Percentiles rank a stretch among this genome's conserved stretches.
Conservation (phyloP, 2,113 vertebrate genomes). For the Rhinopomastus cyanomelas region DNA sequence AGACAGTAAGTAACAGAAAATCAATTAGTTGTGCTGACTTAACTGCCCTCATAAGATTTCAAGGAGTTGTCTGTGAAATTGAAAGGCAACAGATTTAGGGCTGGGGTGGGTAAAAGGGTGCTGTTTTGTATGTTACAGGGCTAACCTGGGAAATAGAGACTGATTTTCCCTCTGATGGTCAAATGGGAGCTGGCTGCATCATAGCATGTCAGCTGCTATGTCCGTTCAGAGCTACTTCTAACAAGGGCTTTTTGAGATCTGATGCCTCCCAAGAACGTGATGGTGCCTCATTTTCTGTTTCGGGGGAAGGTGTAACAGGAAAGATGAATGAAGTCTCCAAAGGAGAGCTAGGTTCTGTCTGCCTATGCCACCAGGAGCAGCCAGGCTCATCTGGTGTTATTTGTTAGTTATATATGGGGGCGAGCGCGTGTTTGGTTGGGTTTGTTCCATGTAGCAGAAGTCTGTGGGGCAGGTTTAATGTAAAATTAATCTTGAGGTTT, state of each 20-base stretch:
- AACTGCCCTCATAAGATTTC: background rate
- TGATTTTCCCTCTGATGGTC: background rate
- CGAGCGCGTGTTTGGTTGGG: background rate
- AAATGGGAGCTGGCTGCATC: background rate
- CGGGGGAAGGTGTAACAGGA: background rate
- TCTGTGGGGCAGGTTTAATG: background rate
- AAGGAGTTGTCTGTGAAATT: background rate
- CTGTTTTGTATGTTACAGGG: background rate
- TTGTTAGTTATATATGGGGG: background rate
- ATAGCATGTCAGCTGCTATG: background rate
- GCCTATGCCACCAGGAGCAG: fast-evolving
- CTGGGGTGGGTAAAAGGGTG: fast-evolving
- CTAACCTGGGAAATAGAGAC: background rate
- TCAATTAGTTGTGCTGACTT: background rate
- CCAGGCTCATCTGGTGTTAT: background rate
- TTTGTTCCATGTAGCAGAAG: background rate
- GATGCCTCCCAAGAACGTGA: background rate
- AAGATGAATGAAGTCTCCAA: background rate
- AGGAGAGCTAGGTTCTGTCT: background rate
- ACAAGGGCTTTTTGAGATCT: background rate
- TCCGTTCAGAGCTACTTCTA: background rate
- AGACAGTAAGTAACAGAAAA: background rate
- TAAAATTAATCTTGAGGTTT: background rate
- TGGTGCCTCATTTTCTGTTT: background rate
- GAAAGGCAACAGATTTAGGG: background rate